Conservation (phyloP, 2,113 vertebrate genomes). For the rat (Rattus norvegicus) region GRCr8 NC_086026.1:126344501-126345000, state of each 20-base stretch:
- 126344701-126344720: neutral
- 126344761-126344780: neutral
- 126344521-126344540: neutral
- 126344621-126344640: neutral
- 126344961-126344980: neutral
- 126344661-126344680: neutral
- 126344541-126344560: too few relatives aligned
- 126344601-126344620: neutral
- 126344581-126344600: neutral
- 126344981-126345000: neutral
- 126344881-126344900: neutral
- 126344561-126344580: too few relatives aligned
- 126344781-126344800: neutral
- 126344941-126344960: too few relatives aligned
- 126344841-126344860: neutral
- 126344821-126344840: neutral
- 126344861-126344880: neutral
- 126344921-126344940: neutral
- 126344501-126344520: neutral
- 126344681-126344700: neutral
- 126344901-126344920: neutral
- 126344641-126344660: rapidly evolving
- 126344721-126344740: too few relatives aligned
- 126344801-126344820: neutral
- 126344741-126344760: neutral